Percentiles rank a stretch among this genome's conserved stretches.
Conservation (phyloP, 2,888 invertebrate species). For the Polydrusus cervinus region DNA sequence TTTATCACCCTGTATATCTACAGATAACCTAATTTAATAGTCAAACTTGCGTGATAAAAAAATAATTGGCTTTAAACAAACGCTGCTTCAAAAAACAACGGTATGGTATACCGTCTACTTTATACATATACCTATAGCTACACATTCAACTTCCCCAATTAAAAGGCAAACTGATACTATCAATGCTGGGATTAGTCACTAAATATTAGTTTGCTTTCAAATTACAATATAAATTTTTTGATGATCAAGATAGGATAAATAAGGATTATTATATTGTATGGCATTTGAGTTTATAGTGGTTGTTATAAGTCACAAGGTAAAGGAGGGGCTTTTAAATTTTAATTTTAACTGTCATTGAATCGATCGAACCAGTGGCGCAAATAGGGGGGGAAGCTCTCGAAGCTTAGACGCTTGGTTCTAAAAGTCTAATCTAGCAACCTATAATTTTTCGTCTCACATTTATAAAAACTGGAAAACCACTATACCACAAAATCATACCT, state of each 20-base stretch:
- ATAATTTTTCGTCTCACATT: no score
- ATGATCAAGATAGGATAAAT: slow-evolving; percentile 1
- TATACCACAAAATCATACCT: no score
- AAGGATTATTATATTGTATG: slow-evolving; percentile 8
- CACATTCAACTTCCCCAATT: slow-evolving; percentile 18
- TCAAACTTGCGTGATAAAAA: neutral
- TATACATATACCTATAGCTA: no score
- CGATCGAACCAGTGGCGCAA: neutral
- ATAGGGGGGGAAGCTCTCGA: no score
- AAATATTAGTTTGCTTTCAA: slow-evolving; percentile 6
- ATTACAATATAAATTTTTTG: slow-evolving; percentile 1
- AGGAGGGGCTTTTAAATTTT: neutral
- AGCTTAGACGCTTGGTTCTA: no score
- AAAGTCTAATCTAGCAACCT: no score
- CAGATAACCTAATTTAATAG: neutral
- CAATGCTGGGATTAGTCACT: slow-evolving; percentile 2
- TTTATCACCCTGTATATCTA: no score
- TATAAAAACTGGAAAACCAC: no score
- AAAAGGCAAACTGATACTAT: slow-evolving; percentile 13
- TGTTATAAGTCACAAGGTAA: neutral
- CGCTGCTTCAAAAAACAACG: neutral
- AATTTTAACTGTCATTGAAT: neutral
- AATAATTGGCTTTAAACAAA: slow-evolving; percentile 1
- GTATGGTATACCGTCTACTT: no score
- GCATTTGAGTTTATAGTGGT: slow-evolving; percentile 8